Evolutionary conservation across 2,113 vertebrate genomes (phyloP), one percentile per base, ranked within the genome.

Genomic region (Pachyramphus minor): DNA sequence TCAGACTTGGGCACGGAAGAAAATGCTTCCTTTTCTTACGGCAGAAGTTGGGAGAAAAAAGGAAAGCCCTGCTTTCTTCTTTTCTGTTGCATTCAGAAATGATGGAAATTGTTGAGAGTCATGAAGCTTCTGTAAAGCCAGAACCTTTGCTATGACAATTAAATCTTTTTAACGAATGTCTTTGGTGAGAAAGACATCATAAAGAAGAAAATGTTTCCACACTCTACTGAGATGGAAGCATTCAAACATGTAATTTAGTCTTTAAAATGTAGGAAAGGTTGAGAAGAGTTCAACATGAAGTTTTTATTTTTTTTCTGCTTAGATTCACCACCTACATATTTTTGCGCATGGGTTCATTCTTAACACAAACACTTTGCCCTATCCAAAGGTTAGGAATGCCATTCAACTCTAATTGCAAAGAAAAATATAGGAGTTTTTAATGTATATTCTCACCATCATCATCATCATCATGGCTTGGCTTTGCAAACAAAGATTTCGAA

Each of bases 1-100:
- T 73, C 53, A 73, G 24, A 24, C 2, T 7, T 47, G 4, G 1
- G 2, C 30, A 9, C 4, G 2, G 16, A 12, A 37, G 21, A 53
- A 56, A 72, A 62, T 20, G 0, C 1, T 44, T 56, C 19, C 12
- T 72, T 50, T 75, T 42, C 49, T 52, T 37, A 24, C 1, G 63
- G 20, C 9, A 67, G 44, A 47, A 55, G 8, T 7, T 11, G 14
- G 4, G 6, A 56, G 28, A n/a, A 92, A 39, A 75, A 75, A 4
- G 4, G 5, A 73, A 28, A 56, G 1, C 2, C 11, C 28, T 68
- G 5, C 37, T 75, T 53, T 52, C 3, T 75, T 18, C 12, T 42
- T 64, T 76, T 39, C 16, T 56, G 3, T 58, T 81, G 14, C 3
- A 37, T 58, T 8, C 25, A 67, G 47, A 66, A 87, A 30, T 27